Evolutionary conservation across 2,797 vertebrate species (phyloP), one percentile per base, ranked within the genome.

Genomic region (Denticeps clupeoides): DNA sequence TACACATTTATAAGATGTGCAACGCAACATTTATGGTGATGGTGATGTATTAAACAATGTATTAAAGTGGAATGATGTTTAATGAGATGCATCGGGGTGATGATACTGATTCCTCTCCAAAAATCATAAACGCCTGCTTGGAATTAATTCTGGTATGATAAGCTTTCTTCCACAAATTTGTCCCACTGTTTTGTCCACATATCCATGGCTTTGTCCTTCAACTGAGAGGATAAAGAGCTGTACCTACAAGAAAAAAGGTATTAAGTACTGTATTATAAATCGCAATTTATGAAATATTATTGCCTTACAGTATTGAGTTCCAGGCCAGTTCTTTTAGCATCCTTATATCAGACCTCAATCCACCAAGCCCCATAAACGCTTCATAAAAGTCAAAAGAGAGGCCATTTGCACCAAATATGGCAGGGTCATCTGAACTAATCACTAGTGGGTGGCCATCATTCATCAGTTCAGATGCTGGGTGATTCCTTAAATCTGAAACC

Each of bases 311-410:
- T 13, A 94, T 79, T 18, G 92, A 94, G 70, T 91, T 91, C 0
- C 87, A 47, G 2, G 81, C 85, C 35, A 96, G 76, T 63, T 89
- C 71, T 68, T 93, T 97, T n/a, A 96, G 80, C 8, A 85, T 85
- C 40, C 81, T 84, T 47, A 93, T 12, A 45, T 87, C 65, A 0
- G 88, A 82, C 0, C 53, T 75, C 50, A 82, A 65, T 11, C 92
- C 90, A 9, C 87, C 89, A 0, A 95, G 74, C 45, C 88, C 92
- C 77, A 93, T 82, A 55, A 94, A 91, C 2, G 72, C 87, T 67
- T 93, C 81, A 0, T 95, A 96, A 72, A 93, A 93, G 67, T 97
- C 90, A 2, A 91, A 83, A 1, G 91, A 95, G 42, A 93, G 72
- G 1, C 85, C 89, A 3, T 78, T 74, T 13, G 87, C 53, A 1